A percentile compares a stretch with the other conserved stretches of the same genome.
Evolutionary conservation across 1,140 invertebrate genomes (phyloP).

Genomic region (Pseudomyrmex gracilis): DNA sequence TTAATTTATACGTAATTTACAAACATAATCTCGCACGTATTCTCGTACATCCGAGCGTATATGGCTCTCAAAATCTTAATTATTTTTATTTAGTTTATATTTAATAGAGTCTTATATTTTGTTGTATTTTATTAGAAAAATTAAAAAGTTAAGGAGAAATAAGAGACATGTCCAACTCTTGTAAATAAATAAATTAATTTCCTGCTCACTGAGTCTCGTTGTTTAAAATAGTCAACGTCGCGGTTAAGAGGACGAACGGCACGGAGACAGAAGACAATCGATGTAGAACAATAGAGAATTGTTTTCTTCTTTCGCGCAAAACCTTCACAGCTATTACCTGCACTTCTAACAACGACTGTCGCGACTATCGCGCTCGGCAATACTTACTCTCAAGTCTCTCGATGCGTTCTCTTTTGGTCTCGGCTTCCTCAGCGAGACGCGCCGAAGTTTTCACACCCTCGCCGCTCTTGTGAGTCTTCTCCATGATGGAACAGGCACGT

Average conservation of each 20-base stretch:
- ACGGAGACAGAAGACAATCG: neutral
- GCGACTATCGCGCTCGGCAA: neutral
- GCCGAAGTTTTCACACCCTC: conserved; percentile 95
- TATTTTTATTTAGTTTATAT: too few species aligned
- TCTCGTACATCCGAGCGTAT: too few species aligned
- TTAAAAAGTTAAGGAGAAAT: neutral
- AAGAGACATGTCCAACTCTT: neutral
- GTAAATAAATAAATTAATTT: conserved; percentile 9
- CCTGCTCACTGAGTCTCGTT: neutral
- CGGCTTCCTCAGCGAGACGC: conserved; percentile 93
- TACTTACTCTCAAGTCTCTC: conserved; percentile 93
- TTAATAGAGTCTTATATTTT: too few species aligned
- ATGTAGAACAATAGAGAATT: conserved; percentile 31
- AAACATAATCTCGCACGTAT: too few species aligned
- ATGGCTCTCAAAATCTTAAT: too few species aligned
- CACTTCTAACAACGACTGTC: neutral
- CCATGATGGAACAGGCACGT: conserved; percentile 95
- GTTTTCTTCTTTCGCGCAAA: conserved; percentile 12
- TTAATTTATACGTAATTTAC: too few species aligned
- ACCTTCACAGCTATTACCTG: neutral
- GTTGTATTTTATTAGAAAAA: neutral
- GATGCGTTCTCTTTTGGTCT: conserved; percentile 92
- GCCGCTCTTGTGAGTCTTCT: conserved; percentile 95
- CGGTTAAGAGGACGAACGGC: neutral
- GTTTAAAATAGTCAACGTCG: conserved; percentile 25